phyloP scores from a whole-genome alignment of 2,113 vertebrate genomes.

The Campylomormyrus tamandua region DNA sequence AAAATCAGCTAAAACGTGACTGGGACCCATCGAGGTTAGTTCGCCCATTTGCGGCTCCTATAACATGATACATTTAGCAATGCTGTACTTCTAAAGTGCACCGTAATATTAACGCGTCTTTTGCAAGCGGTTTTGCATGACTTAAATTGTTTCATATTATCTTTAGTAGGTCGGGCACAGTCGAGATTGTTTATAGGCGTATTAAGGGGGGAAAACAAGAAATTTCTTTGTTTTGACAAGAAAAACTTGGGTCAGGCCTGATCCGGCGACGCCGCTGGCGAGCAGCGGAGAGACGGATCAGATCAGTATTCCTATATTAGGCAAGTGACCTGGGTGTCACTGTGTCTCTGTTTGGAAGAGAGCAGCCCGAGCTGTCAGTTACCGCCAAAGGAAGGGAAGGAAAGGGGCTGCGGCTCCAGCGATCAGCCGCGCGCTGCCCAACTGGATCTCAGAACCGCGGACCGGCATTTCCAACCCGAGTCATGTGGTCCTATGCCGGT shows the following conservation, averaged over 20 bases:
- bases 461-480: not conserved
- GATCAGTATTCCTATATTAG: conserved; percentile 76
- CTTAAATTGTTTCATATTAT: not conserved
- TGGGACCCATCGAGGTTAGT: not conserved
- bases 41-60: not conserved
- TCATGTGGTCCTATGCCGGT: not conserved
- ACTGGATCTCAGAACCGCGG: not conserved
- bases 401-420: not conserved
- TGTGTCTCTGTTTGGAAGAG: conserved; percentile 37
- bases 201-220: not conserved
- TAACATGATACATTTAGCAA: not conserved
- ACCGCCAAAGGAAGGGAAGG: conserved; percentile 7
- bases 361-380: conserved; percentile 20
- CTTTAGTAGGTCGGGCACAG: not conserved
- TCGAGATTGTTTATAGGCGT: not conserved
- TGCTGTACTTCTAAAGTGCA: not conserved
- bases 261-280: not conserved
- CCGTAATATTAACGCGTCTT: not conserved
- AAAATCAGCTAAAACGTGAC: not conserved
- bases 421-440: not conserved
- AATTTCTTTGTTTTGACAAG: not conserved
- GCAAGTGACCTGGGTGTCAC: conserved; percentile 66
- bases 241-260: not conserved
- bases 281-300: conserved; percentile 38
- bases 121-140: not conserved